Evolutionary conservation across 2,113 vertebrate genomes (phyloP), one percentile per base, ranked within the genome.

Genomic region (Neogobius melanostomus): DNA sequence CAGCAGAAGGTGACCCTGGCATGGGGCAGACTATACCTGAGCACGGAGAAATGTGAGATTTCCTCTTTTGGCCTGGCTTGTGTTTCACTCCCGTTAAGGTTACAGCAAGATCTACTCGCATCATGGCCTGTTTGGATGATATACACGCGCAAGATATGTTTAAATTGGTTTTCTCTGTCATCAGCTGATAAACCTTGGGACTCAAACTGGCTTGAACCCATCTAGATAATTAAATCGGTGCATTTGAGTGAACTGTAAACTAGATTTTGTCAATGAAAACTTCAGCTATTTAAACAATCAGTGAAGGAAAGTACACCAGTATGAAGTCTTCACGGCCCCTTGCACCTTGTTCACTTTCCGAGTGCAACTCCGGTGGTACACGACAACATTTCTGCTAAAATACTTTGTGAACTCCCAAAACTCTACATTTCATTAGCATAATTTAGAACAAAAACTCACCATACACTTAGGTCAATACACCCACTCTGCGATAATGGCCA

Each of bases 41-140:
- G 87, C 80, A 77, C 75, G 87, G 77, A 89, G 87, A 90, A 91
- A 91, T 85, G 83, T 85, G 87, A 91, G 83, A 89, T 87, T 86
- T 85, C 84, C 83, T 82, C 68, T 80, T 36, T 36, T 64, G 78
- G 74, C 74, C 51, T 52, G 81, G 79, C 82, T 89, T 87, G 69
- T 75, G 87, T 89, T 89, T 83, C 85, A 77, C 72, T 48, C 62
- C 70, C 81, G 77, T 85, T 87, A 87, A 82, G 81, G 82, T 85
- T 88, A 83, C 82, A 83, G 74, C 74, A 68, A 76, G 65, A 79
- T 76, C 77, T 64, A 36, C 63, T 72, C 45, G 57, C 64, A 67
- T 15, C 69, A 46, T 50, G 64, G 63, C 64, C 57, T 36, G 50
- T 64, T 21, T 53, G 28, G 28, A 36, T 36, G 28, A 36, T 4